Base-by-base conservation (phyloP, 2,113 vertebrate species). In the Pholis gunnellus region DNA sequence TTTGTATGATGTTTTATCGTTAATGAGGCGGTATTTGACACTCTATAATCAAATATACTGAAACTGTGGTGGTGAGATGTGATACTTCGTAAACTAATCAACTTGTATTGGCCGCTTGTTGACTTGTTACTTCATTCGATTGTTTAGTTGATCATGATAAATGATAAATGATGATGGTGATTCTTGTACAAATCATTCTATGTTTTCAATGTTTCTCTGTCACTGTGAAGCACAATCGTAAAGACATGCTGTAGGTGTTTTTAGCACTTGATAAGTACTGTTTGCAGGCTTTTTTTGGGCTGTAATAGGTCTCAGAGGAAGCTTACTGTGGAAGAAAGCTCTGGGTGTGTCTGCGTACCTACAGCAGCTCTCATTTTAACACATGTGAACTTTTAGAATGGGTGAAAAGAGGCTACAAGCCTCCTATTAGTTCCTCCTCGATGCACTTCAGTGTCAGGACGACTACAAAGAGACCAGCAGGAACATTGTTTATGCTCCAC, bases 341-440 rank as follows among this genome's bases (percentile, higher is more conserved):
- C 72, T 69, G 86, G 76, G 54, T 70, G 84, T 80, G 86, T 87
- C 75, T 76, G 17, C 48, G 60, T 68, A 86, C 60, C 61, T 59
- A 82, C 52, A 87, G 38, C 70, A 77, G 68, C 66, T 73, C 79
- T 82, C 50, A 56, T 71, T 86, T 52, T 67, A 20, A 90, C 86
- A 91, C 79, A 81, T 89, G 83, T 80, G 54, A 88, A 76, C 70
- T 68, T 31, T 91, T 69, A 80, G 54, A 81, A 74, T 34, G 42
- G 3, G 40, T 77, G 22, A 57, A 72, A 84, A 36, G 29, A 59
- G 40, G 57, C 64, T 27, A 56, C 13, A 74, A 54, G 56, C 57
- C 73, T 88, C 69, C 85, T 72, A 88, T 91, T 88, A 90, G 78
- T 85, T 87, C 72, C 40, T 78, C 75, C 52, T 75, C 38, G 4